These are phyloP conservation scores for Acrocephalus scirpaceus DNA, from an alignment of 2,797 vertebrate species.

Conservation along the genomic window DNA sequence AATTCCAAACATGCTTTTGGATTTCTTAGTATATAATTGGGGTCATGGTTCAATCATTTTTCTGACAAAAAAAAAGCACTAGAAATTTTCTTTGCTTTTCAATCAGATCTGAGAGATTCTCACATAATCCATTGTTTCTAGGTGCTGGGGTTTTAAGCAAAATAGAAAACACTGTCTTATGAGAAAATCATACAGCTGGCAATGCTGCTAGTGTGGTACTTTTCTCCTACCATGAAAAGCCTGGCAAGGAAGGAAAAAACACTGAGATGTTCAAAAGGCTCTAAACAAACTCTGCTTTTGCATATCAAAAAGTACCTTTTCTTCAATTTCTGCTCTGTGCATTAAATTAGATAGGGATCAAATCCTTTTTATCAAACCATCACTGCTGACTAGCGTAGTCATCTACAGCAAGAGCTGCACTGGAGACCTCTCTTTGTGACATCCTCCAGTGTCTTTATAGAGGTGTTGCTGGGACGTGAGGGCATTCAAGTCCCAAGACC, in stretches of 20 bases:
- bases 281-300: neutral
- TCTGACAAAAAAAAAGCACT: conserved; percentile 25
- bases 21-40: conserved; percentile 1
- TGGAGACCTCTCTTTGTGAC: neutral
- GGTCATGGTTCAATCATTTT: conserved; percentile 36
- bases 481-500: neutral
- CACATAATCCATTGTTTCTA: conserved; percentile 48
- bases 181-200: conserved; percentile 44
- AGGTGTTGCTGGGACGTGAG: neutral
- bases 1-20: conserved; percentile 46
- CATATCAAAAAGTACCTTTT: neutral
- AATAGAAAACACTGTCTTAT: conserved; percentile 43
- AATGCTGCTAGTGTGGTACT: neutral
- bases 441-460: neutral
- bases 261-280: neutral
- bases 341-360: neutral
- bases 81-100: conserved; percentile 35
- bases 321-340: neutral
- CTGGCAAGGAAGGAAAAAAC: neutral
- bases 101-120: neutral
- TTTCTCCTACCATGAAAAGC: conserved; percentile 24
- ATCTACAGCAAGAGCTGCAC: neutral
- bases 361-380: neutral
- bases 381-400: neutral
- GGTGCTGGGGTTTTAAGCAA: conserved; percentile 34